Conservation (phyloP, 2,888 invertebrate species). For the Drosophila lacicola region DNA sequence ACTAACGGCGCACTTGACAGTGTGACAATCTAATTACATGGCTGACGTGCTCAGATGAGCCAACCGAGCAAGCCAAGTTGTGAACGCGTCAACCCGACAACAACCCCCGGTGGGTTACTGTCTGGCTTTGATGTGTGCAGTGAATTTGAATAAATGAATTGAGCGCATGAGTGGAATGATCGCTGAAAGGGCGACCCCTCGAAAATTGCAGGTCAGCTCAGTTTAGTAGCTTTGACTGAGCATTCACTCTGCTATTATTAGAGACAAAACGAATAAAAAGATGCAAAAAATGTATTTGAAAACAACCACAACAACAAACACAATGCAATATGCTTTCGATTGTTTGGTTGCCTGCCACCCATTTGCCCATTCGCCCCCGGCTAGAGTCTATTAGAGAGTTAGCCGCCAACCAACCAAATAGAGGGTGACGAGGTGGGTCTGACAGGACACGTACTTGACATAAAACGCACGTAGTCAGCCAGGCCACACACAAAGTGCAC, state of each 20-base stretch:
- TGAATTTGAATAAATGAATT: slow-evolving; percentile 75
- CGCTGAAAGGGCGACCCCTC: slow-evolving; percentile 58
- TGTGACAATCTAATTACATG: slow-evolving; percentile 78
- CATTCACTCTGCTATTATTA: slow-evolving; percentile 48
- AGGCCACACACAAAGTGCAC: slow-evolving; percentile 42
- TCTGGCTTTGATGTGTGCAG: slow-evolving; percentile 72
- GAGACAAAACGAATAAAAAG: slow-evolving; percentile 18
- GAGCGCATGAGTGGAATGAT: slow-evolving; percentile 71
- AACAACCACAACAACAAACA: slow-evolving; percentile 16
- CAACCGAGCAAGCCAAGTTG: slow-evolving; percentile 17
- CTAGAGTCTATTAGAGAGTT: slow-evolving; percentile 35
- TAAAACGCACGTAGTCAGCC: slow-evolving; percentile 69
- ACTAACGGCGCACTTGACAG: slow-evolving; percentile 60
- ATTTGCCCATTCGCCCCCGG: slow-evolving; percentile 12
- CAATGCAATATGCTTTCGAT: slow-evolving; percentile 13
- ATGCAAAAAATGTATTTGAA: not conserved
- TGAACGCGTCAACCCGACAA: slow-evolving; percentile 17
- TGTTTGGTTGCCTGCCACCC: slow-evolving; percentile 36
- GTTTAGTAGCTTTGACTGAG: slow-evolving; percentile 30
- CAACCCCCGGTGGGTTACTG: slow-evolving; percentile 24
- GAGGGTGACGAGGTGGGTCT: not conserved
- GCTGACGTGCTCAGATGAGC: slow-evolving; percentile 63
- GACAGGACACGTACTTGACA: slow-evolving; percentile 67
- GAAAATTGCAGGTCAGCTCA: slow-evolving; percentile 42
- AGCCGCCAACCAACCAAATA: slow-evolving; percentile 16